These are phyloP conservation scores for Arrhopalites spinosus DNA, from an alignment of 2,888 invertebrate species.

Conservation along the genomic window DNA sequence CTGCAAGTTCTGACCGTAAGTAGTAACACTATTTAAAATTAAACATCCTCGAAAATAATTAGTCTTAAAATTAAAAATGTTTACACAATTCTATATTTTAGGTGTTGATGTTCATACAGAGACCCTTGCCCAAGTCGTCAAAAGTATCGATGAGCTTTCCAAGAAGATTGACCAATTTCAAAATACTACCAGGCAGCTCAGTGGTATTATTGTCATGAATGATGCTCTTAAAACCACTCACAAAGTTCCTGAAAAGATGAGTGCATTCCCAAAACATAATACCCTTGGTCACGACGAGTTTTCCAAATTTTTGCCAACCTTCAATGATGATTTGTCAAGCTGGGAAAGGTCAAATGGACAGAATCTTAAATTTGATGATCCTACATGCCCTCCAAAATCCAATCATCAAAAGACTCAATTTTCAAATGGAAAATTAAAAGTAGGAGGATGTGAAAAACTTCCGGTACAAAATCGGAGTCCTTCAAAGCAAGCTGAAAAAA, in stretches of 20 bases:
- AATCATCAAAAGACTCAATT: background rate
- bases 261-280: background rate
- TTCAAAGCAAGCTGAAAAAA: background rate
- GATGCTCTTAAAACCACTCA: constrained; percentile 29
- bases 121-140: constrained; percentile 50
- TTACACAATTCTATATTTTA: too few species aligned
- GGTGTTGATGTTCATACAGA: too few species aligned
- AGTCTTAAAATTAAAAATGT: too few species aligned
- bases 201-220: constrained; percentile 52
- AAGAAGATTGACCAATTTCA: constrained; percentile 53
- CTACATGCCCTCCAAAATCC: background rate
- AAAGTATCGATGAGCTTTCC: constrained; percentile 49
- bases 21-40: too few species aligned
- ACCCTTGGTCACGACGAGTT: background rate
- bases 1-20: too few species aligned
- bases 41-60: too few species aligned
- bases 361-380: constrained; percentile 15
- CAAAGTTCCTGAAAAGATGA: background rate
- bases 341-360: constrained; percentile 15
- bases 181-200: constrained; percentile 53
- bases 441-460: background rate
- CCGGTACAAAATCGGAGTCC: background rate
- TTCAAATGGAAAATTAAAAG: background rate
- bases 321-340: constrained; percentile 15
- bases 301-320: constrained; percentile 15